Conservation (phyloP, 2,113 vertebrate species). For the Heterotis niloticus region DNA sequence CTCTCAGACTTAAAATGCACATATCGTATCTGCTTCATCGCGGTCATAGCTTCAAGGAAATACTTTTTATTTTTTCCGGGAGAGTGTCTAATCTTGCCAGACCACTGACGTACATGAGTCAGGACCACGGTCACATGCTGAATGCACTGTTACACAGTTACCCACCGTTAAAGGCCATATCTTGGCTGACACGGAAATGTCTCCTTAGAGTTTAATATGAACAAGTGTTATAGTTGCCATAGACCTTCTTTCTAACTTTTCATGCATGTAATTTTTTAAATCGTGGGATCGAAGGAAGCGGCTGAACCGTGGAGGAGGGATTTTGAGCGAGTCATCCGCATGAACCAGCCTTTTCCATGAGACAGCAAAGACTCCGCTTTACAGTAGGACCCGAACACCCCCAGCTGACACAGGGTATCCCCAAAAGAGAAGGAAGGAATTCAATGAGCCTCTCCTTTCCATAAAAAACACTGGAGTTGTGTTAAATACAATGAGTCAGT, state of each 20-base stretch:
- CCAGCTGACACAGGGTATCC: too few relatives aligned
- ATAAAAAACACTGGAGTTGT: slow-evolving; percentile 6
- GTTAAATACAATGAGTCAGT: slow-evolving; percentile 29
- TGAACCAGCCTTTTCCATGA: not conserved
- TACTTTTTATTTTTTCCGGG: not conserved
- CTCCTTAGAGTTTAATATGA: too few relatives aligned
- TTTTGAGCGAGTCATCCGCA: not conserved
- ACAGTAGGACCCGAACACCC: not conserved
- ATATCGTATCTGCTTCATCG: not conserved
- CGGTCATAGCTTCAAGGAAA: not conserved
- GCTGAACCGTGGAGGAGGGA: not conserved
- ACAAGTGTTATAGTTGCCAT: too few relatives aligned
- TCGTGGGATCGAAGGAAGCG: too few relatives aligned
- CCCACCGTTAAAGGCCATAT: too few relatives aligned
- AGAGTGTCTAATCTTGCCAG: not conserved
- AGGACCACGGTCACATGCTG: not conserved
- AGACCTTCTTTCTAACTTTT: not conserved
- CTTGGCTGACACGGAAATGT: too few relatives aligned
- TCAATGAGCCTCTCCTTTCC: not conserved
- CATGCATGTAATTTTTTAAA: too few relatives aligned
- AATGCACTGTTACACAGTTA: not conserved
- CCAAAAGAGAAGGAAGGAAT: too few relatives aligned
- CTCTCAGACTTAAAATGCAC: too few relatives aligned
- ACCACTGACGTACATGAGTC: not conserved
- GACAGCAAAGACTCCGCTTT: not conserved